Conservation (phyloP, 2,113 vertebrate genomes). For the Sinocyclocheilus rhinocerous region DNA sequence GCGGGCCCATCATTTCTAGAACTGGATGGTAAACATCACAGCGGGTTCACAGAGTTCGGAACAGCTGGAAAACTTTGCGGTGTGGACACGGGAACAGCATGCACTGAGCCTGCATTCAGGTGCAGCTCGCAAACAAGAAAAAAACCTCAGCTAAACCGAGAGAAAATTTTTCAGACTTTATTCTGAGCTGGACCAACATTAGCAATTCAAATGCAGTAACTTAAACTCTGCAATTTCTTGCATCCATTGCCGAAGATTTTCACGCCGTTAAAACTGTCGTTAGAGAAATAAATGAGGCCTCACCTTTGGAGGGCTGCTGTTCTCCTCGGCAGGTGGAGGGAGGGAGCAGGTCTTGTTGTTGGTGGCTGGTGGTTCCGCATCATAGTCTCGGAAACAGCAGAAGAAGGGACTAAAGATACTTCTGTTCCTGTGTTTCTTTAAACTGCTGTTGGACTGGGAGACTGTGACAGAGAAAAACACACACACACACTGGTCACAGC, state of each 20-base stretch:
- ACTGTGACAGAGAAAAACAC: slow-evolving; percentile 71
- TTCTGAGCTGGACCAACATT: not conserved
- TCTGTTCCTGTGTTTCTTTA: slow-evolving; percentile 92
- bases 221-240: not conserved
- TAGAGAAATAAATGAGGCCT: slow-evolving; percentile 46
- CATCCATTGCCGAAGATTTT: not conserved
- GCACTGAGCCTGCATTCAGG: slow-evolving; percentile 50
- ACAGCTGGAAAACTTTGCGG: slow-evolving; percentile 77
- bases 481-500: slow-evolving; percentile 6
- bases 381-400: slow-evolving; percentile 97
- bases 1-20: slow-evolving; percentile 72
- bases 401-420: slow-evolving; percentile 98
- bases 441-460: slow-evolving; percentile 86
- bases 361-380: slow-evolving; percentile 84
- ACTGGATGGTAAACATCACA: slow-evolving; percentile 75
- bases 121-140: slow-evolving; percentile 41
- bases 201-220: not conserved
- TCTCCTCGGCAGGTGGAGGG: slow-evolving; percentile 89
- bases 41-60: slow-evolving; percentile 76
- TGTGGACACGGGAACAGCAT: slow-evolving; percentile 62
- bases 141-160: slow-evolving; percentile 1
- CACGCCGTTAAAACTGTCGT: not conserved
- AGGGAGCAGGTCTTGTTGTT: slow-evolving; percentile 85
- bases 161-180: not conserved
- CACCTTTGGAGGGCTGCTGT: slow-evolving; percentile 92